Conservation (phyloP, 2,888 invertebrate species). For the Drosophila paramelanica region DNA sequence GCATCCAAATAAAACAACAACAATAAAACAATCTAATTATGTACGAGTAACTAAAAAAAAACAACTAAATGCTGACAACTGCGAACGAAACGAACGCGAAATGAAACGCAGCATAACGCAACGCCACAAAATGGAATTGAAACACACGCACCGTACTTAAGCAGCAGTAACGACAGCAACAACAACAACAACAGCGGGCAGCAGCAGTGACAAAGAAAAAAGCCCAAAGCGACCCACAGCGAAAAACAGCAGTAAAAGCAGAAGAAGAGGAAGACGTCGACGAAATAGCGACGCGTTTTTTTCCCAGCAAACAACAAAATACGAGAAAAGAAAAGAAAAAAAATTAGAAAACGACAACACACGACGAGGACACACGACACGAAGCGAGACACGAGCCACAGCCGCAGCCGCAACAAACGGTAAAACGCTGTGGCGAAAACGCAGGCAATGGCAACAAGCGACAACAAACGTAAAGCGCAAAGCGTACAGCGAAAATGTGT, state of each 20-base stretch:
- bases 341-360: conserved; percentile 19
- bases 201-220: conserved; percentile 31
- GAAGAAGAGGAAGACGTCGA: conserved; percentile 14
- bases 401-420: conserved; percentile 19
- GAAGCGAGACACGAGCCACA: conserved; percentile 29
- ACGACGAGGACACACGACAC: conserved; percentile 31
- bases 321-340: neutral
- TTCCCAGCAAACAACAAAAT: conserved; percentile 13
- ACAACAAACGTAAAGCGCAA: conserved; percentile 45
- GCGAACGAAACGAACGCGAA: conserved; percentile 26
- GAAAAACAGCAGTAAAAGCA: conserved; percentile 30
- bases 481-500: conserved; percentile 58
- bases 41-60: neutral
- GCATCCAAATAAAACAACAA: neutral
- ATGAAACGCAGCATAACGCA: conserved; percentile 20
- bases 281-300: conserved; percentile 18
- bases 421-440: conserved; percentile 41
- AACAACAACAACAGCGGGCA: neutral
- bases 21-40: conserved; percentile 23
- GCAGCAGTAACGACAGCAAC: conserved; percentile 11
- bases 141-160: conserved; percentile 47
- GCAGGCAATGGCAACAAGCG: conserved; percentile 50
- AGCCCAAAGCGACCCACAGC: conserved; percentile 45
- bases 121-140: conserved; percentile 31
- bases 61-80: conserved; percentile 13